Percentiles rank a stretch among this genome's conserved stretches.
Evolutionary conservation across 2,888 invertebrate species (phyloP).

Genomic region (Liposcelis brunnea): DNA sequence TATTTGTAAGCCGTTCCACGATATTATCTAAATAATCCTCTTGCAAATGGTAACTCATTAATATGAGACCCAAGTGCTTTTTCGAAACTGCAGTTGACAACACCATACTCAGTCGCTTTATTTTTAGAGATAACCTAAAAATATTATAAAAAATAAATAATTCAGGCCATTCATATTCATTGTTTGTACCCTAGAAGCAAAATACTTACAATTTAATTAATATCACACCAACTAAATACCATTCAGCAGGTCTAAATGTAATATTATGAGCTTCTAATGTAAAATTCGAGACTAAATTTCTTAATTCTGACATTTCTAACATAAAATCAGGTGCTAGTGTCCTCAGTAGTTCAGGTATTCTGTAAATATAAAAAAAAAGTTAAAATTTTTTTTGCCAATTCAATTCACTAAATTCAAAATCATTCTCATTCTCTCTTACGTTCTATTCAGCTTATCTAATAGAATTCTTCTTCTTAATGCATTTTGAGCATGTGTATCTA

Average conservation of each 20-base stretch:
- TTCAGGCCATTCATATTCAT: background rate
- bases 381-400: background rate
- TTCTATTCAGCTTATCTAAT: constrained; percentile 44
- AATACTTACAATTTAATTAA: constrained; percentile 44
- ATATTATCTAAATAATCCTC: constrained; percentile 33
- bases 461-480: constrained; percentile 50
- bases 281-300: constrained; percentile 40
- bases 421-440: constrained; percentile 25
- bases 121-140: constrained; percentile 22
- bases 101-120: constrained; percentile 18
- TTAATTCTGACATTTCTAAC: constrained; percentile 22
- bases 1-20: constrained; percentile 33
- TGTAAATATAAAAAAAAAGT: constrained; percentile 17
- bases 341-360: constrained; percentile 36
- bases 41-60: constrained; percentile 33
- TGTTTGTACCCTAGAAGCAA: background rate
- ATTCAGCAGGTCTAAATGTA: constrained; percentile 50
- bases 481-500: constrained; percentile 47
- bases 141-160: constrained; percentile 13
- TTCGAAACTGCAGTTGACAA: constrained; percentile 23
- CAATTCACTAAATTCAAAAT: background rate
- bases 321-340: constrained; percentile 30
- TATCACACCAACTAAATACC: constrained; percentile 51
- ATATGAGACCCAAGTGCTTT: constrained; percentile 30
- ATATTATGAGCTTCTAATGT: constrained; percentile 52